A percentile compares a stretch with the other conserved stretches of the same genome.
Conservation (phyloP, 2,797 vertebrate genomes). For the Pygocentrus nattereri region DNA sequence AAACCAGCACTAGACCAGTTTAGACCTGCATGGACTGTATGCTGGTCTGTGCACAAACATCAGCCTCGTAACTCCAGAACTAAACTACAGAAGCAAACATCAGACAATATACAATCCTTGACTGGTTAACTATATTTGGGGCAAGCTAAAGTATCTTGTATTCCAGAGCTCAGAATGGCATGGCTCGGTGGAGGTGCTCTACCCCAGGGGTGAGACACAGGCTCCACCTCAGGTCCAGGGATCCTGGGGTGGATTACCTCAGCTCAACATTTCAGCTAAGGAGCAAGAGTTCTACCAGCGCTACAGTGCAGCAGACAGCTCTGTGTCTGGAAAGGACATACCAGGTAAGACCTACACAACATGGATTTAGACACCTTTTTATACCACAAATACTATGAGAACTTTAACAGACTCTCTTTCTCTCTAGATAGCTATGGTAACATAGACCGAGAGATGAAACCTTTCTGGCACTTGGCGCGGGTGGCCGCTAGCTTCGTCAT, state of each 20-base stretch:
- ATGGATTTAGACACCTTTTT: background rate
- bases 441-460: slow-evolving; percentile 82
- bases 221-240: slow-evolving; percentile 80
- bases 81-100: too few relatives aligned
- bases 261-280: slow-evolving; percentile 72
- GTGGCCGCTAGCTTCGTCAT: slow-evolving; percentile 85
- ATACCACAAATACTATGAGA: too few relatives aligned
- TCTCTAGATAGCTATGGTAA: slow-evolving; percentile 85
- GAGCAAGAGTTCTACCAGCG: slow-evolving; percentile 85
- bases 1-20: too few relatives aligned
- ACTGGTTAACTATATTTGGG: too few relatives aligned
- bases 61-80: too few relatives aligned
- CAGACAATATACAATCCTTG: too few relatives aligned
- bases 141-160: background rate
- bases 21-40: too few relatives aligned
- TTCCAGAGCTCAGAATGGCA: slow-evolving; percentile 66
- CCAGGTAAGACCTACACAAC: slow-evolving; percentile 81
- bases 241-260: slow-evolving; percentile 77
- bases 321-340: slow-evolving; percentile 79
- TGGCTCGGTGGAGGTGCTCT: slow-evolving; percentile 87
- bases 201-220: slow-evolving; percentile 67
- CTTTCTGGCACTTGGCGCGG: slow-evolving; percentile 81
- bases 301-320: slow-evolving; percentile 72
- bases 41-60: too few relatives aligned
- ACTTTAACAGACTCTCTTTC: background rate